These are phyloP conservation scores for Tiphia femorata DNA, from an alignment of 2,888 invertebrate genomes.

Conservation along the genomic window DNA sequence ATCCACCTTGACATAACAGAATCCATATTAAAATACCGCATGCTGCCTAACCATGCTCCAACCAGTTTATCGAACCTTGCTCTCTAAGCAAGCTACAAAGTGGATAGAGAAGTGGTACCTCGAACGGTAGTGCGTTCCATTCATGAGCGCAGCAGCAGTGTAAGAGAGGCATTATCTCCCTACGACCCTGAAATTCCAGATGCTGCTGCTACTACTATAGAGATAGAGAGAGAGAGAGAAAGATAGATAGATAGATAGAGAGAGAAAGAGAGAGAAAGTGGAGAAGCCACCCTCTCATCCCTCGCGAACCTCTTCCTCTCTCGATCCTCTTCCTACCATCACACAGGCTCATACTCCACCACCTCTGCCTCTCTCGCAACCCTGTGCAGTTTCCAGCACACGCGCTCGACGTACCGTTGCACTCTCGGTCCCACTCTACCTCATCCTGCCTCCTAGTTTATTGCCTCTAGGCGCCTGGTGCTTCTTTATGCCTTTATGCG, in stretches of 20 bases:
- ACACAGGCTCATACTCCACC: slow-evolving; percentile 22
- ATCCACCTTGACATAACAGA: too few relatives aligned
- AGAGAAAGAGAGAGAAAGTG: too few relatives aligned
- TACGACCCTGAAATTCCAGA: slow-evolving; percentile 49
- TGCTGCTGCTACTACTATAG: too few relatives aligned
- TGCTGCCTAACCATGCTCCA: too few relatives aligned
- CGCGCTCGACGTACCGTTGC: slow-evolving; percentile 25
- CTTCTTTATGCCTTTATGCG: slow-evolving; percentile 47
- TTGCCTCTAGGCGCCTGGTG: slow-evolving; percentile 53
- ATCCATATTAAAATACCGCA: too few relatives aligned
- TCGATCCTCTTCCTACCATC: slow-evolving; percentile 10
- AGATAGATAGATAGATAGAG: too few relatives aligned
- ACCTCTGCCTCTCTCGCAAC: slow-evolving; percentile 11
- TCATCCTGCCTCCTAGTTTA: slow-evolving; percentile 44
- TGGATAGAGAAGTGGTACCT: too few relatives aligned
- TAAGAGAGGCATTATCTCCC: slow-evolving; percentile 46
- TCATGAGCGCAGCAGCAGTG: slow-evolving; percentile 4
- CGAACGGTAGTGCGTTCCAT: too few relatives aligned
- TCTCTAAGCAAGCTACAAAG: too few relatives aligned
- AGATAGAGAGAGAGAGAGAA: too few relatives aligned
- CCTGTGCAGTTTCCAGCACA: slow-evolving; percentile 16
- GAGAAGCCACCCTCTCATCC: too few relatives aligned
- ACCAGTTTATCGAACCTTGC: too few relatives aligned
- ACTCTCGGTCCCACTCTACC: slow-evolving; percentile 19
- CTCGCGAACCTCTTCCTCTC: slow-evolving; percentile 18